These are phyloP conservation scores for Scaptomyza pallida DNA, from an alignment of 1,140 invertebrate species.

Conservation along the genomic window DNA sequence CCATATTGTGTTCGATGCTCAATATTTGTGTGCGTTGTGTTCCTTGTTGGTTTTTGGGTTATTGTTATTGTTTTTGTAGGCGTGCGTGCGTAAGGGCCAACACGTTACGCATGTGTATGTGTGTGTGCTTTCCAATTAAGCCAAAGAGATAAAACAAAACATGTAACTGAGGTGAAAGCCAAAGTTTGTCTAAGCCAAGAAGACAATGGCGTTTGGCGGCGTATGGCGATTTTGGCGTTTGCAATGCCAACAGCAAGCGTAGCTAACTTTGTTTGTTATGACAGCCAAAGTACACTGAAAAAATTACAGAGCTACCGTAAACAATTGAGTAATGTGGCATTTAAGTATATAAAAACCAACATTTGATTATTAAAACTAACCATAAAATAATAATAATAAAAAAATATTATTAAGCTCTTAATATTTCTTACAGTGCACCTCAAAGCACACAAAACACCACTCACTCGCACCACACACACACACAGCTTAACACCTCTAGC, in stretches of 20 bases:
- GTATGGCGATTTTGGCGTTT: conserved; percentile 9
- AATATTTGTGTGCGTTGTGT: conserved; percentile 44
- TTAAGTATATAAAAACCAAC: neutral
- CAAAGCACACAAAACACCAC: neutral
- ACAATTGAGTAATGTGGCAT: neutral
- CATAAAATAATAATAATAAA: too few relatives aligned
- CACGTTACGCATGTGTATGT: conserved; percentile 39
- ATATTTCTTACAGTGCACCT: too few relatives aligned
- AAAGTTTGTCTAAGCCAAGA: conserved; percentile 35
- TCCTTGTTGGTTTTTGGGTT: conserved; percentile 29
- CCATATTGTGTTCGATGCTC: conserved; percentile 20
- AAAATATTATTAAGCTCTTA: too few relatives aligned
- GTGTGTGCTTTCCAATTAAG: conserved; percentile 70
- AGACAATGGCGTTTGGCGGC: conserved; percentile 35
- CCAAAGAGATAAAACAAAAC: conserved; percentile 61
- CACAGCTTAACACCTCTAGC: too few relatives aligned
- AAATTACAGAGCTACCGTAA: neutral
- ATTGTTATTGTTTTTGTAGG: conserved; percentile 52
- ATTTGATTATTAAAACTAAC: too few relatives aligned
- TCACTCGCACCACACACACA: neutral
- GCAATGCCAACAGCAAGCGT: neutral
- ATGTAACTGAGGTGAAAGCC: conserved; percentile 59
- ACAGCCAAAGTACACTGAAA: conserved; percentile 12
- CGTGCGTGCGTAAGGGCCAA: conserved; percentile 60
- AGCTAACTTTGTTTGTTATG: conserved; percentile 45